A percentile compares a stretch with the other conserved stretches of the same genome.
These are phyloP conservation scores for Thaumetopoea pityocampa DNA, from an alignment of 1,140 invertebrate species.

Conservation along the genomic window DNA sequence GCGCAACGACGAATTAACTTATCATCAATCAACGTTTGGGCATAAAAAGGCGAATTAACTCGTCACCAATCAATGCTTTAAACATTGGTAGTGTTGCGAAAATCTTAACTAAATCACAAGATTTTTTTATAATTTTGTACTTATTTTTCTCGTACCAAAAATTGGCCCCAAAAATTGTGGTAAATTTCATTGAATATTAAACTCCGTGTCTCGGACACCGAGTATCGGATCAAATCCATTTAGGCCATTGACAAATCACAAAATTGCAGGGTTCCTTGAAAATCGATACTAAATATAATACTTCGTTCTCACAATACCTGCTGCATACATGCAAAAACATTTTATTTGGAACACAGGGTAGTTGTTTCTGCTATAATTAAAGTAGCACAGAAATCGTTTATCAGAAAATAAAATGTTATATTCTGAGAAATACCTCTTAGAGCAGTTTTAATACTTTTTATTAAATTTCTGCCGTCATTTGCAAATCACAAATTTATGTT, in stretches of 20 bases:
- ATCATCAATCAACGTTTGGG: slow-evolving; percentile 15
- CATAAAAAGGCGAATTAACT: slow-evolving; percentile 2
- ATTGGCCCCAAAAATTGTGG: slow-evolving; percentile 66
- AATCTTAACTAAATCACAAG: slow-evolving; percentile 61
- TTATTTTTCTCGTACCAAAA: slow-evolving; percentile 59
- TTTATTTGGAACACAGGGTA: no score
- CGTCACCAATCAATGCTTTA: slow-evolving; percentile 19
- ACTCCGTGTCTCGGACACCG: background rate
- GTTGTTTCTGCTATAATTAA: no score
- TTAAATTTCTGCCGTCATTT: no score
- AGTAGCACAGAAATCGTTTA: no score
- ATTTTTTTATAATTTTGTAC: slow-evolving; percentile 65
- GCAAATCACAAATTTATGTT: no score
- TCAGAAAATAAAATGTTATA: no score
- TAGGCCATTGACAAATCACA: slow-evolving; percentile 2
- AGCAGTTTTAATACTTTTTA: no score
- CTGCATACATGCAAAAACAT: no score
- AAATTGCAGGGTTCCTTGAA: slow-evolving; percentile 7
- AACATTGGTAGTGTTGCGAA: slow-evolving; percentile 39
- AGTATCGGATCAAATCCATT: background rate
- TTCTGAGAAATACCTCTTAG: no score
- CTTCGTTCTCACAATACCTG: no score
- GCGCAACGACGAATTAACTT: no score
- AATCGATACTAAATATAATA: slow-evolving; percentile 8
- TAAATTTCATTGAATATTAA: slow-evolving; percentile 28